phyloP scores from a whole-genome alignment of 2,113 vertebrate genomes.

The Lophius piscatorius region DNA sequence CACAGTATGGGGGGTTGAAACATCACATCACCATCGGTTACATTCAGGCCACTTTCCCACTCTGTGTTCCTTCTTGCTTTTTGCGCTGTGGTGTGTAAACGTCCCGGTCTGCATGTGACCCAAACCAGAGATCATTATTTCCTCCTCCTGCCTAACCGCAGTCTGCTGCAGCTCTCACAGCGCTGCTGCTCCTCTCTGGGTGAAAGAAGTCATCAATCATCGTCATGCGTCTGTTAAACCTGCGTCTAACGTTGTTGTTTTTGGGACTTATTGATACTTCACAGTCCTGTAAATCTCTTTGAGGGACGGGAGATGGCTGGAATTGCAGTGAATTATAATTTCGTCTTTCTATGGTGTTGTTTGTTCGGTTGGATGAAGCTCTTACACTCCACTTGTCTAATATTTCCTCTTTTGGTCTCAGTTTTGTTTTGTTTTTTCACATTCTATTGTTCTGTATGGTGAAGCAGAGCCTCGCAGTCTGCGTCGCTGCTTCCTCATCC shows the following conservation, averaged over 20 bases:
- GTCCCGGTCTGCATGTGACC: slow-evolving; percentile 22
- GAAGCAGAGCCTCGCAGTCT: too few species aligned
- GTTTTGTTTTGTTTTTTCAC: too few species aligned
- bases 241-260: background rate
- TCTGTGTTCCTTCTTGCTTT: slow-evolving; percentile 15
- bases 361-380: too few species aligned
- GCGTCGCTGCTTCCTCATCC: slow-evolving; percentile 44
- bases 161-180: slow-evolving; percentile 22
- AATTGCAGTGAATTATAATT: too few species aligned
- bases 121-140: slow-evolving; percentile 51
- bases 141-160: slow-evolving; percentile 56
- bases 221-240: slow-evolving; percentile 5
- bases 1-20: background rate
- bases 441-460: too few species aligned
- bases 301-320: slow-evolving; percentile 10
- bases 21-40: slow-evolving; percentile 5
- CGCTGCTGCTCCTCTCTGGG: slow-evolving; percentile 26
- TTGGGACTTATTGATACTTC: slow-evolving; percentile 5
- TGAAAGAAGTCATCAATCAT: slow-evolving; percentile 13
- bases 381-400: too few species aligned
- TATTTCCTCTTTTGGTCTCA: too few species aligned
- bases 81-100: slow-evolving; percentile 19
- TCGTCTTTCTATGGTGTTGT: too few species aligned
- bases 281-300: slow-evolving; percentile 1
- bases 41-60: background rate